A percentile compares a stretch with the other conserved stretches of the same genome.
Evolutionary conservation across 2,888 invertebrate species (phyloP).

Genomic region (Eupithecia inturbata): DNA sequence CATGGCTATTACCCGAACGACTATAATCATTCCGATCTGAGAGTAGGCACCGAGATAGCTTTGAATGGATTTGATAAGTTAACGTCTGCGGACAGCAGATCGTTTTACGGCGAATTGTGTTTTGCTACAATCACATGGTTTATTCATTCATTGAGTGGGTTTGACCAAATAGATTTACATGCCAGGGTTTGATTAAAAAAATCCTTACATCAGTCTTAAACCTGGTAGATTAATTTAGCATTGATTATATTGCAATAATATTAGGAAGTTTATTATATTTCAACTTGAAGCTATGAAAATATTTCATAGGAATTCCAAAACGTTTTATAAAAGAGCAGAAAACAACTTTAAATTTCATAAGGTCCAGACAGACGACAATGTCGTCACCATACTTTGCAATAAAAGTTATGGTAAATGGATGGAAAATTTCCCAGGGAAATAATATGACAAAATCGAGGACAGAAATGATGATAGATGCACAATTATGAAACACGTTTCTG

Average conservation of each 20-base stretch:
- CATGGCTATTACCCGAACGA: slow-evolving; percentile 24
- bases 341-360: slow-evolving; percentile 11
- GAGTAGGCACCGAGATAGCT: slow-evolving; percentile 24
- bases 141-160: not conserved
- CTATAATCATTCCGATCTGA: slow-evolving; percentile 29
- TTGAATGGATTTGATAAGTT: slow-evolving; percentile 23
- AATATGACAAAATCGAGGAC: slow-evolving; percentile 33
- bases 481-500: slow-evolving; percentile 38
- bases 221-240: too few species aligned
- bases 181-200: too few species aligned
- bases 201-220: not conserved
- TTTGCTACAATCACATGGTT: slow-evolving; percentile 5
- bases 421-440: slow-evolving; percentile 38
- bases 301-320: not conserved
- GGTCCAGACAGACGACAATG: slow-evolving; percentile 14
- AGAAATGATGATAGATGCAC: slow-evolving; percentile 42
- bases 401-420: slow-evolving; percentile 6
- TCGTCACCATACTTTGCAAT: slow-evolving; percentile 27
- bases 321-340: slow-evolving; percentile 14
- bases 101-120: slow-evolving; percentile 3
- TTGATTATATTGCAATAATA: not conserved
- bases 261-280: not conserved
- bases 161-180: not conserved
- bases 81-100: slow-evolving; percentile 11
- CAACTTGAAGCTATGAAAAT: not conserved